A percentile compares a stretch with the other conserved stretches of the same genome.
phyloP scores from a whole-genome alignment of 2,888 invertebrate genomes.

The Sminthurinus aureus region DNA sequence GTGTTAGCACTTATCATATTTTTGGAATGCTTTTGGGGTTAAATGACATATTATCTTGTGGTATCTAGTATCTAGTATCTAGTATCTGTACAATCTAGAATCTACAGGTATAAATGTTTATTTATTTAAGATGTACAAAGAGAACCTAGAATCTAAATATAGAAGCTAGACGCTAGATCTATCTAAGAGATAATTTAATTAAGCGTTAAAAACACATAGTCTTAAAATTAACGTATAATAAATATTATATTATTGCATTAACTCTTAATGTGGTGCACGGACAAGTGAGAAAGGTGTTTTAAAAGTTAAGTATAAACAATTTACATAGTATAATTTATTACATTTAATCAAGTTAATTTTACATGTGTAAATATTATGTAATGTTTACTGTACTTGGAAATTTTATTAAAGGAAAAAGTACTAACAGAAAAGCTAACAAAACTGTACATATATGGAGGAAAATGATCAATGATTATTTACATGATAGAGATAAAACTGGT shows the following conservation, averaged over 20 bases:
- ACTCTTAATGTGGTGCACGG: conserved; percentile 14
- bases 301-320: background rate
- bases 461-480: too few relatives aligned
- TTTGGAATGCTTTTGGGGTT: background rate
- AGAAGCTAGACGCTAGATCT: background rate
- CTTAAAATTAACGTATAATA: background rate
- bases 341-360: background rate
- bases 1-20: background rate
- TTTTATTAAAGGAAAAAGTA: background rate
- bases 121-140: background rate
- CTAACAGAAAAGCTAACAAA: background rate
- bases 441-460: too few relatives aligned
- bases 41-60: background rate
- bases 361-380: too few relatives aligned
- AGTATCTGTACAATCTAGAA: too few relatives aligned
- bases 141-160: too few relatives aligned
- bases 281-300: background rate
- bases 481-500: too few relatives aligned
- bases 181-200: background rate
- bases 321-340: background rate
- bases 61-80: too few relatives aligned
- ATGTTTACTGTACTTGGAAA: background rate
- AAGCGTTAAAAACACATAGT: background rate
- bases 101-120: background rate
- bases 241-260: background rate